Conservation (phyloP, 2,113 vertebrate genomes). For the Benitochromis conjunctus region DNA sequence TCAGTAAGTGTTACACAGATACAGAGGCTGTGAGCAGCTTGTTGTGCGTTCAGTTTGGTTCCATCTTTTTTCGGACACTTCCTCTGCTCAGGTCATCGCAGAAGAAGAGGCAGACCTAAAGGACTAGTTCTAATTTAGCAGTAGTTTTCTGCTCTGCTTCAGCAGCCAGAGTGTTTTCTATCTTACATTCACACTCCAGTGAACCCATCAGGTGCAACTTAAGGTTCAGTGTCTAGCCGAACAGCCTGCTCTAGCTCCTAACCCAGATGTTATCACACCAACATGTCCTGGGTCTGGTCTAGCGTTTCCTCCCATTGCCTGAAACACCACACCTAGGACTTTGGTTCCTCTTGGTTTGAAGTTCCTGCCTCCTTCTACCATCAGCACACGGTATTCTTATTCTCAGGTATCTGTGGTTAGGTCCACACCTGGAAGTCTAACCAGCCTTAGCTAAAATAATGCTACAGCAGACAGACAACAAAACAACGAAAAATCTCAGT, state of each 20-base stretch:
- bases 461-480: background rate
- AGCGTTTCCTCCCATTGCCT: background rate
- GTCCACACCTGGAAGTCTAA: background rate
- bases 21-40: background rate
- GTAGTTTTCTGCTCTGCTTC: background rate
- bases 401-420: background rate
- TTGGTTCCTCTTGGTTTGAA: background rate
- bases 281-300: background rate
- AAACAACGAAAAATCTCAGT: background rate
- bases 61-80: background rate
- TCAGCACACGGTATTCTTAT: background rate
- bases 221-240: background rate
- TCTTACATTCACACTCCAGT: background rate
- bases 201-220: background rate
- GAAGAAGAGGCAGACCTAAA: background rate
- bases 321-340: background rate
- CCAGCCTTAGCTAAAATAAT: background rate
- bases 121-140: background rate
- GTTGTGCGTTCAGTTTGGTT: background rate
- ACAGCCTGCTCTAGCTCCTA: background rate
- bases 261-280: background rate
- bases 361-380: background rate
- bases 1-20: background rate
- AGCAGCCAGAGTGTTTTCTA: background rate
- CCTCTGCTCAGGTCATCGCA: background rate